These are phyloP conservation scores for Gadopsis bispinosus DNA, from an alignment of 2,797 vertebrate genomes.

Conservation along the genomic window DNA sequence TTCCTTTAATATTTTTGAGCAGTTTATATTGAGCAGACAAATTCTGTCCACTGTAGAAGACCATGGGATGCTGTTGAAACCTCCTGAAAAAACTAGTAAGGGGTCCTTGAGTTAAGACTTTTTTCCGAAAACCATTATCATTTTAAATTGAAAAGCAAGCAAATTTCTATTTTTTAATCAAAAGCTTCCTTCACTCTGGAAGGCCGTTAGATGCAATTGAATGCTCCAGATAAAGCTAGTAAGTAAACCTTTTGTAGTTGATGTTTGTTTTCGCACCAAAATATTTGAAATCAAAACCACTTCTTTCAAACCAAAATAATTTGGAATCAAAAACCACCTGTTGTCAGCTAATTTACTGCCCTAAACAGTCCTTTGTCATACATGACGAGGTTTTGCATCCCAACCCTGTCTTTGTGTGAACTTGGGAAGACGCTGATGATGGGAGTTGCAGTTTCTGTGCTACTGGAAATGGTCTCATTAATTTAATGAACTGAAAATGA, in stretches of 20 bases:
- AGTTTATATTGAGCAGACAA: no score
- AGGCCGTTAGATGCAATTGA: not conserved
- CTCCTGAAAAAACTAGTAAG: not conserved
- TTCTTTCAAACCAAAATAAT: not conserved
- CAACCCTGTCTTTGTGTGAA: not conserved
- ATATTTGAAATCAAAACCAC: no score
- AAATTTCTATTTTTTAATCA: not conserved
- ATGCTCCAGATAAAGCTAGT: not conserved
- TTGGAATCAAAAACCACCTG: not conserved
- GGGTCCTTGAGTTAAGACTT: not conserved
- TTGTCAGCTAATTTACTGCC: not conserved
- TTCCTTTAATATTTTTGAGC: no score
- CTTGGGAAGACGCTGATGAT: not conserved
- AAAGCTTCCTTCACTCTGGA: not conserved
- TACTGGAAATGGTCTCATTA: not conserved
- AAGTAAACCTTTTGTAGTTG: no score
- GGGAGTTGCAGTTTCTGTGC: not conserved
- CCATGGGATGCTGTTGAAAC: not conserved
- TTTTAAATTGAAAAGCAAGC: not conserved
- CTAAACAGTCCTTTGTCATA: not conserved
- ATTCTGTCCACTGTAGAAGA: not conserved
- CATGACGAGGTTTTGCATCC: not conserved
- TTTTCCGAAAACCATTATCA: not conserved
- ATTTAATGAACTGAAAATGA: conserved; percentile 16
- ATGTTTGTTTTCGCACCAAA: no score